phyloP scores from a whole-genome alignment of 1,140 invertebrate genomes.

The Drosophila equinoxialis region DNA sequence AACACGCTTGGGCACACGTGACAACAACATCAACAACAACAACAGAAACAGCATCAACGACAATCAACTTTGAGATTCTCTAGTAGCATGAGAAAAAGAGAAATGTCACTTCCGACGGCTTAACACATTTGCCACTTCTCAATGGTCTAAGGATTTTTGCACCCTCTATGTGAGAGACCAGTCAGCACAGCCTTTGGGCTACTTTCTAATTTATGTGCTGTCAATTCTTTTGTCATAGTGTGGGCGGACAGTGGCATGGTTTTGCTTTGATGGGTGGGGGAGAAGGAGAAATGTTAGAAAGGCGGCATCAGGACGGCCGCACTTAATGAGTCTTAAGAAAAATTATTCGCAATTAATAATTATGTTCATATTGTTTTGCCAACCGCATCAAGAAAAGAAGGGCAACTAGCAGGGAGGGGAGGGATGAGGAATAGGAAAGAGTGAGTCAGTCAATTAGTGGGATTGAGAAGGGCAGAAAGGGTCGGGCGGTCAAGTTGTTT shows the following conservation, averaged over 20 bases:
- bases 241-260: constrained; percentile 7
- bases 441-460: constrained; percentile 23
- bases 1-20: constrained; percentile 48
- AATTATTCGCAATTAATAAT: constrained; percentile 74
- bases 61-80: not conserved
- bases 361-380: constrained; percentile 67
- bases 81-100: constrained; percentile 42
- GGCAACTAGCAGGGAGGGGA: not conserved
- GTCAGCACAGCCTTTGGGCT: constrained; percentile 18
- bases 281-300: not conserved
- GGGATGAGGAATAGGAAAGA: not conserved
- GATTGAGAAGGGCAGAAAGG: not conserved
- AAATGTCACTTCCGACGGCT: constrained; percentile 63
- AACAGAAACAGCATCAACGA: constrained; percentile 21
- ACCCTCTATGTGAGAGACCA: constrained; percentile 2
- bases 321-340: constrained; percentile 71
- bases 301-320: constrained; percentile 46
- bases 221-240: constrained; percentile 62
- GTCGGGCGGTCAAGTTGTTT: not conserved
- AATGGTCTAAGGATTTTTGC: constrained; percentile 20
- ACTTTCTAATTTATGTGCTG: constrained; percentile 59
- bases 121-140: constrained; percentile 55
- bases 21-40: constrained; percentile 35
- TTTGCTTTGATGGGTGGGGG: not conserved
- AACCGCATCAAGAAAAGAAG: constrained; percentile 11